Percentiles rank a stretch among this genome's conserved stretches.
Conservation (phyloP, 2,797 vertebrate species). For the Otolemur crassicaudatus region DNA sequence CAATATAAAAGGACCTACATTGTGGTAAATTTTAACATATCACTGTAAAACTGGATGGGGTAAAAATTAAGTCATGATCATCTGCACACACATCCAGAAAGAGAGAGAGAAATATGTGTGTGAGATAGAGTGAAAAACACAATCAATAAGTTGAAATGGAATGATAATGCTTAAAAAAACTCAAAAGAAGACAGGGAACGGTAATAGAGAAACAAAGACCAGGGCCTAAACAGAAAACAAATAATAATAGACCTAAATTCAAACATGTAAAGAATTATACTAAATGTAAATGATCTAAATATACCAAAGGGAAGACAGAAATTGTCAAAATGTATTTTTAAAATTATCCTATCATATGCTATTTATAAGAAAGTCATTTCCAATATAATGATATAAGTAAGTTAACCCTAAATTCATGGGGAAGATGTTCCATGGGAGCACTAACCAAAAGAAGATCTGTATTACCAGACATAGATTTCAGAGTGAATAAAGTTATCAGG, state of each 20-base stretch:
- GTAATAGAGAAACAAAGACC: not conserved
- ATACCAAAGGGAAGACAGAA: not conserved
- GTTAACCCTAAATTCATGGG: not conserved
- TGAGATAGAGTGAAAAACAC: not conserved
- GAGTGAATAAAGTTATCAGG: not conserved
- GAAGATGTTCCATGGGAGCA: not conserved
- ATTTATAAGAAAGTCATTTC: not conserved
- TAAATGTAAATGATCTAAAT: not conserved
- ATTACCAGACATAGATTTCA: not conserved
- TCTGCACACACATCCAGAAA: not conserved
- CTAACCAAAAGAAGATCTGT: too few relatives aligned
- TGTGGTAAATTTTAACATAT: not conserved
- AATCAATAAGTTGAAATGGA: not conserved
- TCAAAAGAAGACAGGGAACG: not conserved
- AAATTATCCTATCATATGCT: not conserved
- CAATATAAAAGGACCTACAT: not conserved
- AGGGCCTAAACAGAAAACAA: not conserved
- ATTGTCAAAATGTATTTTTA: not conserved
- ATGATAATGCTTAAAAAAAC: not conserved
- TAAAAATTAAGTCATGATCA: not conserved
- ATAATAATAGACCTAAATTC: not conserved
- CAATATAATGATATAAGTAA: not conserved
- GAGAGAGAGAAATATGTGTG: not conserved
- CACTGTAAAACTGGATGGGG: not conserved
- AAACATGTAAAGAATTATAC: not conserved